These are phyloP conservation scores for Sebastes melanostomus DNA, from an alignment of 2,797 vertebrate species.

Conservation along the genomic window DNA sequence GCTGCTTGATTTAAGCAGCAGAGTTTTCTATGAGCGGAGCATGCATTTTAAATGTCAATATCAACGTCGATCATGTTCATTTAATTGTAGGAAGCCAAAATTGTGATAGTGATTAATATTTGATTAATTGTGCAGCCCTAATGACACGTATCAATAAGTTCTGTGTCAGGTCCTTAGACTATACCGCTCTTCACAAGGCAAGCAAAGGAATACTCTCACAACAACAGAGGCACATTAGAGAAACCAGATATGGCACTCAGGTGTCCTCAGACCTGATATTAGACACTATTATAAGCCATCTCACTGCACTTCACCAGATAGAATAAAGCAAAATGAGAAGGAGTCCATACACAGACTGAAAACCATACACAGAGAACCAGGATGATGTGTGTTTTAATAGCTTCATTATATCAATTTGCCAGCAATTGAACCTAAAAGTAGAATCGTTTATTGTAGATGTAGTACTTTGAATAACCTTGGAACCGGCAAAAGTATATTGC, in stretches of 20 bases:
- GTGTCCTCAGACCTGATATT: neutral
- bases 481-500: neutral
- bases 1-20: too few relatives aligned
- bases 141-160: neutral
- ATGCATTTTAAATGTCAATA: too few relatives aligned
- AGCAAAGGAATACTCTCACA: neutral
- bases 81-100: neutral
- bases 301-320: neutral
- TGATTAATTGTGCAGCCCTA: neutral
- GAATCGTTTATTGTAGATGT: neutral
- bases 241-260: neutral
- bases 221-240: neutral
- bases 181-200: neutral
- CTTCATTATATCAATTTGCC: neutral
- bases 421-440: neutral
- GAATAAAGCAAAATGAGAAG: constrained; percentile 4
- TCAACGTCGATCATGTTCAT: too few relatives aligned
- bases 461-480: neutral
- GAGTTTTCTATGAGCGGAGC: too few relatives aligned
- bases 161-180: neutral
- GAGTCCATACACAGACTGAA: constrained; percentile 1
- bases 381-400: neutral
- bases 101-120: neutral
- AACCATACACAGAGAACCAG: neutral
- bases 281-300: neutral